These are phyloP conservation scores for Scolanthus callimorphus DNA, from an alignment of 92 coral and sea anemone species.

Conservation along the genomic window DNA sequence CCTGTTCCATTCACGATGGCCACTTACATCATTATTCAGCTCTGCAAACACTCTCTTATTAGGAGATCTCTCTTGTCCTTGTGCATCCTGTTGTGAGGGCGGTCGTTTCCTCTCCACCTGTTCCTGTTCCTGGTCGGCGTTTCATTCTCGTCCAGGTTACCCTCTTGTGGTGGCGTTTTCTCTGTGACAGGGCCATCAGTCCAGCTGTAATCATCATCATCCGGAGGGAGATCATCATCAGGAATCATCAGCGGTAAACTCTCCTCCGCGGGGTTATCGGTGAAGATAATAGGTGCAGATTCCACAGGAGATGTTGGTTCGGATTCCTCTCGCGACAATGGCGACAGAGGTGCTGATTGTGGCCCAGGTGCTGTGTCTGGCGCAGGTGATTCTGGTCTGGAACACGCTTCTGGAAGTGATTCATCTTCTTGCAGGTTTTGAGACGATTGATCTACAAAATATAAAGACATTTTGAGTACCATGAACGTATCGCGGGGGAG, in stretches of 20 bases:
- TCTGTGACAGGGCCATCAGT: conserved; percentile 19
- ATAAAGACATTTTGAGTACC: neutral
- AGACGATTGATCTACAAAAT: neutral
- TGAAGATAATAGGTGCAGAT: neutral
- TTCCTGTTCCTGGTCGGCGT: too few relatives aligned
- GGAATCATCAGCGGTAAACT: neutral
- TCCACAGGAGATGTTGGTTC: neutral
- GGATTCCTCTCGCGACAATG: neutral
- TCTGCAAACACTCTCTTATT: neutral
- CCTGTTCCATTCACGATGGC: neutral
- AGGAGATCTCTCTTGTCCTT: neutral
- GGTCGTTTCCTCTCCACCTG: too few relatives aligned
- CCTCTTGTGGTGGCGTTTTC: conserved; percentile 9
- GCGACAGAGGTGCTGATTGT: neutral
- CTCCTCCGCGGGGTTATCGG: neutral
- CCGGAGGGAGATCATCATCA: neutral
- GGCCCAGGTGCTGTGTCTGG: neutral
- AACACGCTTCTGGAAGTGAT: neutral
- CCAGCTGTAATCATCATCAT: conserved; percentile 37
- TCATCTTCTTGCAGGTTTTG: too few relatives aligned
- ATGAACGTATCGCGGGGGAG: too few relatives aligned
- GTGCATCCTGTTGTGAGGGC: neutral
- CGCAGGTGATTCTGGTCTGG: neutral
- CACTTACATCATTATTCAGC: neutral
- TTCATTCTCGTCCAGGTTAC: too few relatives aligned